Evolutionary conservation across 2,888 invertebrate species (phyloP).

Genomic region (Magallana nippona): DNA sequence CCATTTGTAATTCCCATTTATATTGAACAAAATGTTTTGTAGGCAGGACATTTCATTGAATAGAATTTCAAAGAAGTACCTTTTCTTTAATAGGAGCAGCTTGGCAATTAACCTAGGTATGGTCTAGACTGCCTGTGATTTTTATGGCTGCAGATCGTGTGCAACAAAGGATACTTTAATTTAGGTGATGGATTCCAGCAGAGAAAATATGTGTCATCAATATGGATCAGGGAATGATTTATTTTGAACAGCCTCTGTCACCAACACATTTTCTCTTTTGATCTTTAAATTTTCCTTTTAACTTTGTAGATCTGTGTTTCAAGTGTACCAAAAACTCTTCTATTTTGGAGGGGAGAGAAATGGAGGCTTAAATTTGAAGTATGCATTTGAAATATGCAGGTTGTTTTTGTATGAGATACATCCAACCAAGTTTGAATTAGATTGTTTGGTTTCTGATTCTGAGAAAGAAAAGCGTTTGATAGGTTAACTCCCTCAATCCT

Average conservation of each 20-base stretch:
- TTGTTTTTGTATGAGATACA: neutral
- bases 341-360: too few relatives aligned
- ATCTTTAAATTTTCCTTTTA: neutral
- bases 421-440: neutral
- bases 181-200: neutral
- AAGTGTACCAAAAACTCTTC: neutral
- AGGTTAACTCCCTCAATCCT: constrained; percentile 25
- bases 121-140: constrained; percentile 20
- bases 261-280: too few relatives aligned
- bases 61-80: neutral
- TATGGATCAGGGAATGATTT: neutral
- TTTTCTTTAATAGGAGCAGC: constrained; percentile 20
- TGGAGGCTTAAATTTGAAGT: too few relatives aligned
- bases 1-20: constrained; percentile 5
- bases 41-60: constrained; percentile 2
- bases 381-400: too few relatives aligned
- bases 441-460: neutral
- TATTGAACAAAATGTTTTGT: neutral
- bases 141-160: neutral
- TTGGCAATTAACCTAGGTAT: constrained; percentile 19
- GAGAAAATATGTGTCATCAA: constrained; percentile 17
- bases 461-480: neutral
- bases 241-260: neutral
- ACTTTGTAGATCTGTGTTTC: neutral
- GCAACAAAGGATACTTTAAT: constrained; percentile 1